phyloP scores from a whole-genome alignment of 2,113 vertebrate genomes.

The Dissostichus mawsoni region DNA sequence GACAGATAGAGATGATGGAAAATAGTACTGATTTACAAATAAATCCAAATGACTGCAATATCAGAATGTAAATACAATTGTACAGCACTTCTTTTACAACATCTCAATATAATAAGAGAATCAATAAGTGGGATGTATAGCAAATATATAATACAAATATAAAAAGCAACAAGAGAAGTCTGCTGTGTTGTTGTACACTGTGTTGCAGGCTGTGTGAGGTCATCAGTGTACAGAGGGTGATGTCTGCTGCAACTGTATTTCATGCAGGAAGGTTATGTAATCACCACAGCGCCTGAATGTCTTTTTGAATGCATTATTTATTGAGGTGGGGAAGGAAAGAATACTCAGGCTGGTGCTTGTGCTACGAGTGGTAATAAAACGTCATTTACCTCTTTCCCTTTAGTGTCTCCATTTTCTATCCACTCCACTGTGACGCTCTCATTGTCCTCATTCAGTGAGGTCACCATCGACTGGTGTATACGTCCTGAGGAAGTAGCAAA shows the following conservation, averaged over 20 bases:
- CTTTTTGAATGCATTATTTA: conserved; percentile 69
- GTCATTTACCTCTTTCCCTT: conserved; percentile 94
- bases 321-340: conserved; percentile 26
- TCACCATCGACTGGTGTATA: conserved; percentile 99
- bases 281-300: conserved; percentile 36
- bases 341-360: not conserved
- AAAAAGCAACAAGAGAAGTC: too few relatives aligned
- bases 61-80: too few relatives aligned
- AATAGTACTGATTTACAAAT: too few relatives aligned
- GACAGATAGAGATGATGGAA: too few relatives aligned
- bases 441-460: conserved; percentile 95
- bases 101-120: too few relatives aligned
- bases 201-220: conserved; percentile 23
- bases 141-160: too few relatives aligned
- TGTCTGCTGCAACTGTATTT: conserved; percentile 12
- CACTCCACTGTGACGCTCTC: conserved; percentile 98
- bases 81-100: too few relatives aligned
- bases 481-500: conserved; percentile 83
- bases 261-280: conserved; percentile 41
- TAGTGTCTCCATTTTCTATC: conserved; percentile 99
- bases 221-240: not conserved
- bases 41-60: too few relatives aligned
- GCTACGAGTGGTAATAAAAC: conserved; percentile 3
- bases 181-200: not conserved
- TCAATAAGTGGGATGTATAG: too few relatives aligned